Evolutionary conservation across 2,113 vertebrate species (phyloP), one percentile per base, ranked within the genome.

Genomic region (Solea senegalensis): DNA sequence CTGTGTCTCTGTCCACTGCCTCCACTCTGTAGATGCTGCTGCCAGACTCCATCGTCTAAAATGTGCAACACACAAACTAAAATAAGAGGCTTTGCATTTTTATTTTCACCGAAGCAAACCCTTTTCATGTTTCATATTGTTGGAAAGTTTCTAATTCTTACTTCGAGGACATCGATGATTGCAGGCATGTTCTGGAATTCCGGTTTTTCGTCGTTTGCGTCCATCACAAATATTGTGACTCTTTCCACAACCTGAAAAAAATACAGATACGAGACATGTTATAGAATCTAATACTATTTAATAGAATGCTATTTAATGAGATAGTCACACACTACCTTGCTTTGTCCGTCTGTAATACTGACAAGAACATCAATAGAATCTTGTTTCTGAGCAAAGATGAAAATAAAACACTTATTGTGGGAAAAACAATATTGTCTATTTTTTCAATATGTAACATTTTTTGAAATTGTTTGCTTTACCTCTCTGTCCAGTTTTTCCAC

Each of bases 141-240:
- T 34, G 3, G 5, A 2, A 34, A 34, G 34, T 34, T 34, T 6
- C 1, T 34, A 2, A 34, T 21, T 21, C 94, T 90, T 83, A 98
- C 97, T 94, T 99, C 98, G 8, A 93, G 91, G 9, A 99, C 94
- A 60, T 94, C 87, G 13, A 95, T 89, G 55, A 95, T 83, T 5
- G 95, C 95, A 13, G 98, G 97, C 74, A 96, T 91, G 71, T 96
- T 95, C 82, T 94, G 86, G 87, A 99, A 99, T 85, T 94, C 94
- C 1, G 98, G 97, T 0, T 92, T 94, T 84, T 99, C 96, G 9
- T 99, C 98, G 15, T 99, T 99, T 79, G 95, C 94, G 80, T 99
- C 98, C 46, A 94, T 98, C 34, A 99, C 95, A 89, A 98, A 94
- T 73, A 99, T 92, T 45, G 93, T 92, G 39, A 98, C 96, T 91